A percentile compares a stretch with the other conserved stretches of the same genome.
Evolutionary conservation across 1,140 invertebrate species (phyloP).

Genomic region (Schlechtendalia chinensis): DNA sequence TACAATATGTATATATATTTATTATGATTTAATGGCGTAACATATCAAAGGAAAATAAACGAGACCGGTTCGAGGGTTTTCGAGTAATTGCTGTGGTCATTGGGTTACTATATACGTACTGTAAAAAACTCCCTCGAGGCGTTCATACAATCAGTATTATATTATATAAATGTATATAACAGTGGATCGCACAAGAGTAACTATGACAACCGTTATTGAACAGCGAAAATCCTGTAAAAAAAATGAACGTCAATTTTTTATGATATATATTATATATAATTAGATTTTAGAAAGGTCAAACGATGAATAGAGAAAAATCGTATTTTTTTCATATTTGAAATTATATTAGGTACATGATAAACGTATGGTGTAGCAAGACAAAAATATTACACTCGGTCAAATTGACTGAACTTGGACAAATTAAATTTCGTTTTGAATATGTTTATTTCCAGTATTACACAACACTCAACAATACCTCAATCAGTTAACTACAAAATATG

Average conservation of each 20-base stretch:
- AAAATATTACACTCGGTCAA: neutral
- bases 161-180: neutral
- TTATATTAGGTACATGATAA: no score
- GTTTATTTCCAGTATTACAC: no score
- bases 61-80: neutral
- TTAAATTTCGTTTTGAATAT: neutral
- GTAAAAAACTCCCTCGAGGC: neutral
- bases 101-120: no score
- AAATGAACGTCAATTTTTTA: neutral
- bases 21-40: no score
- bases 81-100: no score
- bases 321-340: no score
- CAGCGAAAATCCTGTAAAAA: neutral
- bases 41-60: neutral
- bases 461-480: no score
- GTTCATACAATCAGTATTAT: neutral
- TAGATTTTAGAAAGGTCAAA: no score
- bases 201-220: neutral
- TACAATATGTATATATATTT: no score
- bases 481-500: no score
- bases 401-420: no score
- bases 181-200: constrained; percentile 1
- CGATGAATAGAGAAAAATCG: no score
- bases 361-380: neutral
- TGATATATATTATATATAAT: neutral